Conservation (phyloP, 2,113 vertebrate species). For the Picathartes gymnocephalus region DNA sequence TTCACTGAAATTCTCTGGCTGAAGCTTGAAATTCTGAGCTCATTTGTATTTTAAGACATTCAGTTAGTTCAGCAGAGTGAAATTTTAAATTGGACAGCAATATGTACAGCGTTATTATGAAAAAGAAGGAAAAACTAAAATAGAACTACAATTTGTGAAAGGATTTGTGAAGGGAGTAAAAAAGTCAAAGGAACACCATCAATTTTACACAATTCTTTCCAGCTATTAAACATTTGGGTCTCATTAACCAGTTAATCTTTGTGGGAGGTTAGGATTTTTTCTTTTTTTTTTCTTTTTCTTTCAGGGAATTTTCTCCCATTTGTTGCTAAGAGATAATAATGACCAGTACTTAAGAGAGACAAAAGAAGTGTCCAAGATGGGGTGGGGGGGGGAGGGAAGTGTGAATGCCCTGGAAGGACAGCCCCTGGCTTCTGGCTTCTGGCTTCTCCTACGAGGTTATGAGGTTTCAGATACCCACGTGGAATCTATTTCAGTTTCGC, state of each 20-base stretch:
- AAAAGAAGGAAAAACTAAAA: background rate
- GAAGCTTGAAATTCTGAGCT: background rate
- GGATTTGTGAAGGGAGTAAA: background rate
- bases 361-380: background rate
- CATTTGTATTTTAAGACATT: background rate
- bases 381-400: too few species aligned
- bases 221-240: background rate
- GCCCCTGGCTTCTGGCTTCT: too few species aligned
- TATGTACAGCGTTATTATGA: background rate
- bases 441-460: too few species aligned
- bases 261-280: background rate
- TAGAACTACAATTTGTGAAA: background rate
- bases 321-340: background rate
- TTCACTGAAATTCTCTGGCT: background rate
- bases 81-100: background rate
- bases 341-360: background rate
- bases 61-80: background rate
- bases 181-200: background rate
- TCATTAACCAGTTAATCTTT: background rate
- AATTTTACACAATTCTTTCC: background rate
- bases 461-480: too few species aligned
- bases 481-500: too few species aligned
- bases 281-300: background rate
- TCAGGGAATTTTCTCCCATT: background rate
- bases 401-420: too few species aligned